A percentile compares a stretch with the other conserved stretches of the same genome.
These are phyloP conservation scores for Synergus japonicus DNA, from an alignment of 2,888 invertebrate genomes.

Conservation along the genomic window DNA sequence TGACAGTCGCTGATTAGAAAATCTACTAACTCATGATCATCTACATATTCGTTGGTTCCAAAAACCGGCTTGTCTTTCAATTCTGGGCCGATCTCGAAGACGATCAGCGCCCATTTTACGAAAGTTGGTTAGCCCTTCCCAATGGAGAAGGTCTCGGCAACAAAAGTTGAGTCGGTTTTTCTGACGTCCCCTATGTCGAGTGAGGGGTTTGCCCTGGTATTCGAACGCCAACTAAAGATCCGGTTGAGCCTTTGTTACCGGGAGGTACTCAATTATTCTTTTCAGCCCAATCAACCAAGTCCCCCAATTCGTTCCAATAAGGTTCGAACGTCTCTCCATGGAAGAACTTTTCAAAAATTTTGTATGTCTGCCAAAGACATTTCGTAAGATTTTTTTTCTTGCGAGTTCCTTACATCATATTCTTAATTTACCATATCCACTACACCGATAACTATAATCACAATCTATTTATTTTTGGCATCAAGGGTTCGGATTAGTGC, in stretches of 20 bases:
- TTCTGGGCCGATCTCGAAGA: background rate
- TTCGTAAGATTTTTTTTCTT: background rate
- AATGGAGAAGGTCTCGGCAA: slow-evolving; percentile 13
- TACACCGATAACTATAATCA: background rate
- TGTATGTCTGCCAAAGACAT: background rate
- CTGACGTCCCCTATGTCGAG: slow-evolving; percentile 9
- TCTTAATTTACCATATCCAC: background rate
- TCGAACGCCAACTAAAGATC: slow-evolving; percentile 36
- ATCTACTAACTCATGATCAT: background rate
- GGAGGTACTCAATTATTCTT: slow-evolving; percentile 42
- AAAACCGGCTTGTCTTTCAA: background rate
- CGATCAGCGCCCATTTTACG: slow-evolving; percentile 17
- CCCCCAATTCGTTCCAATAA: slow-evolving; percentile 36
- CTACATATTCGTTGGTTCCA: background rate
- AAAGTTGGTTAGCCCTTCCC: slow-evolving; percentile 19
- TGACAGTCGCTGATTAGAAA: background rate
- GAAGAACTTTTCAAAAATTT: background rate
- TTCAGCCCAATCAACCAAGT: slow-evolving; percentile 35
- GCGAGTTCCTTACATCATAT: background rate
- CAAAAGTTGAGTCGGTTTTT: slow-evolving; percentile 27
- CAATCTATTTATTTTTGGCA: background rate
- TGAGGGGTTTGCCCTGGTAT: slow-evolving; percentile 38
- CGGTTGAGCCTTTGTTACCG: slow-evolving; percentile 37
- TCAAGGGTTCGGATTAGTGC: background rate
- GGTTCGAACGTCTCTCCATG: slow-evolving; percentile 28